Evolutionary conservation across 2,888 invertebrate genomes (phyloP), one percentile per base, ranked within the genome.

Genomic region (Molanna angustata): DNA sequence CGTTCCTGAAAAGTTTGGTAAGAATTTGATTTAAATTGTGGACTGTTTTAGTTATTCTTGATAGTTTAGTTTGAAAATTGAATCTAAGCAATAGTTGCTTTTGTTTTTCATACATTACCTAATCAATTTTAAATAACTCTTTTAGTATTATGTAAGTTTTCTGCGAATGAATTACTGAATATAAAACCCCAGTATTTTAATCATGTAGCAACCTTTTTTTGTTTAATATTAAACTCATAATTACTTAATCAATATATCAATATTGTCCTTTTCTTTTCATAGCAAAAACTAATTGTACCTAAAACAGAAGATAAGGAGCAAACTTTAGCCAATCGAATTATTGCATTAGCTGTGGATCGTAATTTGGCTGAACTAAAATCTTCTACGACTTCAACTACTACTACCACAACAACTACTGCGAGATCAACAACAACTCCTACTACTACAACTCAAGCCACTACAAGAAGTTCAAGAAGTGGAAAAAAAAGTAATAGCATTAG

Each of bases 1-100:
- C 74, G 32, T 82, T 83, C 64, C 66, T 83, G 17, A 77, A 81
- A 62, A 80, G 81, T 60, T 70, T 83, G 76, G 83, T 83, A 72
- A 68, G 70, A 61, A 35, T 35, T 35, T 35, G 9, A 35, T 13
- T 13, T n/a, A 35, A n/a, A 4, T 31, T 35, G 35, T 27, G 27
- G 11, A 11, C 7, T 27, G 6, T 35, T 35, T 13, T 46, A n/a
- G n/a, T n/a, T n/a, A n/a, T n/a, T n/a, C n/a, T n/a, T n/a, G n/a
- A n/a, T n/a, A n/a, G n/a, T n/a, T n/a, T n/a, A n/a, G n/a, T n/a
- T n/a, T n/a, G n/a, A n/a, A n/a, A n/a, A n/a, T n/a, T n/a, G n/a
- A n/a, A n/a, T n/a, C n/a, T n/a, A n/a, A n/a, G n/a, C n/a, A n/a
- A n/a, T n/a, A n/a, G n/a, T n/a, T n/a, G n/a, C n/a, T n/a, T n/a